phyloP scores from a whole-genome alignment of 2,888 invertebrate species.

The Sipunculus nudus region DNA sequence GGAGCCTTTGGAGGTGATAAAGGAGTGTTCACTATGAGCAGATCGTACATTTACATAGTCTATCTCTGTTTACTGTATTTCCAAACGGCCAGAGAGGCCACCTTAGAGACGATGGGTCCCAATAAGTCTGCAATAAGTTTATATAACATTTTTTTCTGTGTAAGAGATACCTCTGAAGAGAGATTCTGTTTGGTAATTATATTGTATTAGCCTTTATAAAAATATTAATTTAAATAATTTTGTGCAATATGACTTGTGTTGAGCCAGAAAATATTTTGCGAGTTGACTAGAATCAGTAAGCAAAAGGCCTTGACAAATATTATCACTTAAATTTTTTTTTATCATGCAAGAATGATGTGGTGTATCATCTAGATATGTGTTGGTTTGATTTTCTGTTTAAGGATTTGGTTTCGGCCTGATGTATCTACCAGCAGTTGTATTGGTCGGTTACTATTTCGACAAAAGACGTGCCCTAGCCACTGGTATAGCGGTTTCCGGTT shows the following conservation, averaged over 20 bases:
- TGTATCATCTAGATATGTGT: background rate
- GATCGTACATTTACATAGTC: too few species aligned
- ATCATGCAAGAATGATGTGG: background rate
- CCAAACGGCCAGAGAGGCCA: too few species aligned
- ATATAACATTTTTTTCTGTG: too few species aligned
- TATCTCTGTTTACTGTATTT: too few species aligned
- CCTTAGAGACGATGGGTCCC: too few species aligned
- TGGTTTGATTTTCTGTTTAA: conserved; percentile 63
- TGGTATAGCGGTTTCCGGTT: conserved; percentile 94
- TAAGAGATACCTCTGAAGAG: background rate
- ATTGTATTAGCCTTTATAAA: too few species aligned
- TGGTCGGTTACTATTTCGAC: conserved; percentile 97
- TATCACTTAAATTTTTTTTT: background rate
- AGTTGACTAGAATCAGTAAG: too few species aligned
- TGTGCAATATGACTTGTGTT: too few species aligned
- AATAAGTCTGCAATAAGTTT: too few species aligned
- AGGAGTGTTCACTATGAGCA: too few species aligned
- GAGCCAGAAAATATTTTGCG: too few species aligned
- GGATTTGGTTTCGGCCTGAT: conserved; percentile 94
- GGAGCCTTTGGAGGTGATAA: conserved; percentile 33
- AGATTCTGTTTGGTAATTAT: background rate
- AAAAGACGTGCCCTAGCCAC: conserved; percentile 94
- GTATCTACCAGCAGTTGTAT: conserved; percentile 93
- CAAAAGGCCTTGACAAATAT: background rate
- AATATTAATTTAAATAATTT: too few species aligned